Evolutionary conservation across 2,888 invertebrate genomes (phyloP), one percentile per base, ranked within the genome.

Genomic region (Uropetala carovei): DNA sequence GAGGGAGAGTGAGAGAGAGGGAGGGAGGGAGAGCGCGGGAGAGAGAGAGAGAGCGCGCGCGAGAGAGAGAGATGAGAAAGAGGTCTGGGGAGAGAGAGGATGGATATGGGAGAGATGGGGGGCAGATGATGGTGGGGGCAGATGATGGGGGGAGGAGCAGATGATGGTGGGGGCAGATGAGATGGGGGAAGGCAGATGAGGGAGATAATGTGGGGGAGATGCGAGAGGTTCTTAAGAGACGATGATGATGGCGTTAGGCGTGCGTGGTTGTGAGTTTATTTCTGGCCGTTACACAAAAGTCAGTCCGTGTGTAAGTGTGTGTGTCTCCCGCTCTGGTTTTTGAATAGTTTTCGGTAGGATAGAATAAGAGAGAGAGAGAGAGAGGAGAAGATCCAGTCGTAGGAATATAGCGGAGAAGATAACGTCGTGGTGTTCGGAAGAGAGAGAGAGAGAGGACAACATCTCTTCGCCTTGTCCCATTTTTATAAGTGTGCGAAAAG

Each of bases 271-370:
- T 64, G 43, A 64, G 89, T 89, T 89, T 89, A 89, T 89, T 89
- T 89, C 64, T 89, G 89, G 89, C 89, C 43, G 60, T 75, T 64
- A 89, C 64, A 89, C 89, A 89, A 89, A 89, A 89, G 89, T 89
- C 89, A 43, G 68, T n/a, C 89, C 59, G 60, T 56, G 64, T n/a
- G n/a, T n/a, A n/a, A n/a, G n/a, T n/a, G n/a, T n/a, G n/a, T 30
- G 60, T 43, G 30, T 59, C 85, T 22, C 22, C n/a, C 43, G 11
- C 59, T 59, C 60, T 10, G 86, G 60, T 60, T 86, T 86, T 86
- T 60, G 86, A 86, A 86, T 86, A 60, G 60, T 30, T 75, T 75
- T 75, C 27, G 60, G 14, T 56, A 56, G 75, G 14, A 27, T 18
- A 27, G 75, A 43, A 5, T 43, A n/a, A n/a, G n/a, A n/a, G n/a